phyloP scores from a whole-genome alignment of 2,797 vertebrate species.

The Macroramphosus scolopax region DNA sequence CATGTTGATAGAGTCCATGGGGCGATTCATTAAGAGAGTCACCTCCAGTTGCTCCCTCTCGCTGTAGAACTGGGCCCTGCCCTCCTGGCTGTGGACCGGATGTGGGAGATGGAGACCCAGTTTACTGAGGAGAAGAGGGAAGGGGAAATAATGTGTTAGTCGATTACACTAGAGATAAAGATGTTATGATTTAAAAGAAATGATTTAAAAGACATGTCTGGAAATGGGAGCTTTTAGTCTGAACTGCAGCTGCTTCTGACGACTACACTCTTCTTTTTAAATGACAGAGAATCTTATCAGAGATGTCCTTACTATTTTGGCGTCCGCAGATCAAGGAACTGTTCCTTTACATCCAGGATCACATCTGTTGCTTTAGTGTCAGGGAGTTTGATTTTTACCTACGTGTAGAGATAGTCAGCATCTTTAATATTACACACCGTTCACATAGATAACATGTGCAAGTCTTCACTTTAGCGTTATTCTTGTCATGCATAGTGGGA shows the following conservation, averaged over 20 bases:
- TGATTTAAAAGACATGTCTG: slow-evolving; percentile 25
- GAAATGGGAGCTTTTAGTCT: slow-evolving; percentile 11
- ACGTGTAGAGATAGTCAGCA: background rate
- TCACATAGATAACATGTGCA: background rate
- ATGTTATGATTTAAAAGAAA: slow-evolving; percentile 13
- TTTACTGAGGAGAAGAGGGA: slow-evolving; percentile 75
- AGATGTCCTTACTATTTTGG: slow-evolving; percentile 83
- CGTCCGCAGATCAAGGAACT: slow-evolving; percentile 87
- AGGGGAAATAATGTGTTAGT: background rate
- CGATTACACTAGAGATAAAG: background rate
- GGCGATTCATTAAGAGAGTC: slow-evolving; percentile 80
- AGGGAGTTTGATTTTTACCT: slow-evolving; percentile 90
- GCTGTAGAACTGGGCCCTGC: slow-evolving; percentile 81
- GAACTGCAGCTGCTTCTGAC: slow-evolving; percentile 7
- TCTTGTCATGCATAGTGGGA: too few relatives aligned
- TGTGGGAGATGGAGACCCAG: slow-evolving; percentile 89
- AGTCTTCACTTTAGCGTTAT: too few relatives aligned
- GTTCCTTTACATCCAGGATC: slow-evolving; percentile 85
- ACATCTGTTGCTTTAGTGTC: slow-evolving; percentile 84
- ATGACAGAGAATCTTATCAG: slow-evolving; percentile 30
- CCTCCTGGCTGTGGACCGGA: slow-evolving; percentile 76
- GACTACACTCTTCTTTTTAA: too few relatives aligned
- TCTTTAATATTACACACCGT: slow-evolving; percentile 8
- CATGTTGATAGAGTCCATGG: slow-evolving; percentile 80
- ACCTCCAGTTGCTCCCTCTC: slow-evolving; percentile 85